phyloP scores from a whole-genome alignment of 2,888 invertebrate genomes.

The Habroteleia sp. region DNA sequence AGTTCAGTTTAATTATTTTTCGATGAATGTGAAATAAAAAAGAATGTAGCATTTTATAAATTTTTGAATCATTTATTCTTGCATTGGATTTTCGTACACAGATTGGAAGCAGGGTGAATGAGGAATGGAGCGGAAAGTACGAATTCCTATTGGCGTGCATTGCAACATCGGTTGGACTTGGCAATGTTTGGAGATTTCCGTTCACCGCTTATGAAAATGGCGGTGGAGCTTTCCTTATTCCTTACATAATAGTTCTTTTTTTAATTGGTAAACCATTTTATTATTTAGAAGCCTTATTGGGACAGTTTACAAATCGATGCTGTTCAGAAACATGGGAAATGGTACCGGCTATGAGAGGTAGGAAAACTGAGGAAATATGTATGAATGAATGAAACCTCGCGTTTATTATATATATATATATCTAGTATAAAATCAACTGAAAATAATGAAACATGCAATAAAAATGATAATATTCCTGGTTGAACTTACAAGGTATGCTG shows the following conservation, averaged over 20 bases:
- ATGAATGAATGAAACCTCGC: no score
- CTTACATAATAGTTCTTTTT: slow-evolving; percentile 85
- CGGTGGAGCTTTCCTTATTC: slow-evolving; percentile 86
- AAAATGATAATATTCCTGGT: no score
- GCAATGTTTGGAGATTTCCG: slow-evolving; percentile 82
- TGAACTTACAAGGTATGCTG: no score
- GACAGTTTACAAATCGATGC: slow-evolving; percentile 36
- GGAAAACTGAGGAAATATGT: no score
- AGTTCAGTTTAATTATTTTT: no score
- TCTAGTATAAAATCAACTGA: no score
- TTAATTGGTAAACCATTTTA: slow-evolving; percentile 90
- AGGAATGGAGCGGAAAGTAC: slow-evolving; percentile 35
- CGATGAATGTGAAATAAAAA: no score
- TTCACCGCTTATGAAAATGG: slow-evolving; percentile 85
- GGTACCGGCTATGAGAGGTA: slow-evolving; percentile 46
- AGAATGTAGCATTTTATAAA: no score
- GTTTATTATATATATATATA: no score
- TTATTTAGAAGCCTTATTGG: slow-evolving; percentile 74
- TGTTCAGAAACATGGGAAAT: slow-evolving; percentile 32
- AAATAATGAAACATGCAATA: no score
- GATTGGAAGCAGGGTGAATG: neutral
- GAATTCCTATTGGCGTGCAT: slow-evolving; percentile 35
- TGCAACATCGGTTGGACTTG: slow-evolving; percentile 25
- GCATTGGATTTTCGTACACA: no score
- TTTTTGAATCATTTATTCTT: no score